Percentiles rank a stretch among this genome's conserved stretches.
Conservation (phyloP, 2,888 invertebrate genomes). For the Lordiphosa andalusiaca region DNA sequence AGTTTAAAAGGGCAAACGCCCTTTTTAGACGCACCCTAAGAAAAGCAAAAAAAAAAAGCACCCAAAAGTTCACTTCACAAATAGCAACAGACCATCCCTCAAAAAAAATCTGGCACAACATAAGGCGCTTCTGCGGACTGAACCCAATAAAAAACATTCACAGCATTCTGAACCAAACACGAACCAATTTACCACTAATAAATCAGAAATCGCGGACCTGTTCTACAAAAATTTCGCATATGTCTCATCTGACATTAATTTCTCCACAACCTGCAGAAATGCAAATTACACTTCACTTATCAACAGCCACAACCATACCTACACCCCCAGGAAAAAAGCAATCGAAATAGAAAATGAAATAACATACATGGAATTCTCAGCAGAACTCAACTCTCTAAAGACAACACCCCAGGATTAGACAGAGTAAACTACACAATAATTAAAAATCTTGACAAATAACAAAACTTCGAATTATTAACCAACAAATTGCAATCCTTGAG, state of each 20-base stretch:
- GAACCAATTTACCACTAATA: constrained; percentile 4
- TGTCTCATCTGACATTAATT: no score
- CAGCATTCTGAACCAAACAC: constrained; percentile 4
- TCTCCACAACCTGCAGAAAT: constrained; percentile 2
- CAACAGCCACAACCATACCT: constrained; percentile 2
- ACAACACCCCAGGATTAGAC: constrained; percentile 16
- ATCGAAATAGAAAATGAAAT: constrained; percentile 7
- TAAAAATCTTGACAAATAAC: constrained; percentile 8
- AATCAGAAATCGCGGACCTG: no score
- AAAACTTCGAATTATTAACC: constrained; percentile 6
- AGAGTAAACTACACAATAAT: constrained; percentile 21
- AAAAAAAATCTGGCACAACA: constrained; percentile 3
- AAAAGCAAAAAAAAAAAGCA: no score
- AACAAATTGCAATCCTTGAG: constrained; percentile 12
- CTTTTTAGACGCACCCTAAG: no score
- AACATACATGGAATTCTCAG: constrained; percentile 9
- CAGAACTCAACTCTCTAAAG: constrained; percentile 11
- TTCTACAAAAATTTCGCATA: no score
- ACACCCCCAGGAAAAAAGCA: constrained; percentile 3
- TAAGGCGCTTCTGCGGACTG: not conserved
- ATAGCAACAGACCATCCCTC: not conserved
- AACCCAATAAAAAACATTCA: constrained; percentile 8
- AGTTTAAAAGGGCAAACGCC: no score
- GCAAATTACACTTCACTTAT: constrained; percentile 6
- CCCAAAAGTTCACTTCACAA: not conserved